phyloP scores from a whole-genome alignment of 2,888 invertebrate genomes.

The Busseola fusca region DNA sequence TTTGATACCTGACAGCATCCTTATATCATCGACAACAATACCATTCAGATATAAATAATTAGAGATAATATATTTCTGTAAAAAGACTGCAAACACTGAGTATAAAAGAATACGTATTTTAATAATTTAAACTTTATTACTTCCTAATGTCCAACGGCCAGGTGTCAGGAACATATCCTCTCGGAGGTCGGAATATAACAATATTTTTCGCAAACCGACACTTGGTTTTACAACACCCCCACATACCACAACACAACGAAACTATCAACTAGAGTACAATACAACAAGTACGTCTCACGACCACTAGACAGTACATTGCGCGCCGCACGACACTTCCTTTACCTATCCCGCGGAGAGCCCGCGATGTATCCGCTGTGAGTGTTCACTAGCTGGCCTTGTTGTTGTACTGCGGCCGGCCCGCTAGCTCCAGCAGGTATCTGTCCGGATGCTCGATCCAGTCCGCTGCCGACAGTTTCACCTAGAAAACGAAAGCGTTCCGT shows the following conservation, averaged over 20 bases:
- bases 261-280: no score
- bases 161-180: neutral
- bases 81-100: neutral
- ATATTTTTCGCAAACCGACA: neutral
- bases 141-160: neutral
- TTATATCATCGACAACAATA: neutral
- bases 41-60: neutral
- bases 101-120: neutral
- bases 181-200: neutral
- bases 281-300: neutral
- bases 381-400: constrained; percentile 89
- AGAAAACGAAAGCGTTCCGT: neutral
- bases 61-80: no score
- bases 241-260: neutral
- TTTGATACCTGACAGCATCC: neutral
- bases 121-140: neutral
- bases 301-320: constrained; percentile 16
- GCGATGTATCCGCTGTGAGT: neutral
- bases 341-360: neutral
- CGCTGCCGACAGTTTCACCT: constrained; percentile 95
- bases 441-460: constrained; percentile 99
- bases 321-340: neutral
- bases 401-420: constrained; percentile 94
- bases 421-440: constrained; percentile 96
- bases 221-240: neutral